phyloP scores from a whole-genome alignment of 2,113 vertebrate species.

The Hemiscyllium ocellatum region DNA sequence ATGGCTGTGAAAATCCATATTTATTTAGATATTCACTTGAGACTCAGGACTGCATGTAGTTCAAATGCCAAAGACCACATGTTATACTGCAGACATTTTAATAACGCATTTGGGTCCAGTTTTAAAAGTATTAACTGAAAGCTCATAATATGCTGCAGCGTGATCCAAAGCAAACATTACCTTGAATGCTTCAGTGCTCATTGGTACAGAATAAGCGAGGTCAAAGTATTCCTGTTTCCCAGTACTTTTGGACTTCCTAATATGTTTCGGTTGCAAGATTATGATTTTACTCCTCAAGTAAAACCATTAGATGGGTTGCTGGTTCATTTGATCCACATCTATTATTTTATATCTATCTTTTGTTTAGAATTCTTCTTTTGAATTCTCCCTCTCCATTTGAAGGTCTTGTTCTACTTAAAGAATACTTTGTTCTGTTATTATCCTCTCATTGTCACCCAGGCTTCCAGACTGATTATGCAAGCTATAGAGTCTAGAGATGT shows the following conservation, averaged over 20 bases:
- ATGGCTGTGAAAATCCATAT: no score
- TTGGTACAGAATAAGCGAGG: background rate
- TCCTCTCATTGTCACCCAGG: background rate
- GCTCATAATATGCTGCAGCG: no score
- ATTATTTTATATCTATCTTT: background rate
- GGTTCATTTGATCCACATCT: background rate
- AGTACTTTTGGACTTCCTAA: background rate
- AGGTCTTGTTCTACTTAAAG: background rate
- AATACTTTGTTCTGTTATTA: background rate
- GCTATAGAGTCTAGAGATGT: background rate
- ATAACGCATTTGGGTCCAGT: no score
- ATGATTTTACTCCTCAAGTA: background rate
- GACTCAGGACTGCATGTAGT: no score
- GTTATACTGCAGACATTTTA: no score
- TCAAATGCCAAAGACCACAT: no score
- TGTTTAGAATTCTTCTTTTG: background rate
- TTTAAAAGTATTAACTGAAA: no score
- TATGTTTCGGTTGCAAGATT: background rate
- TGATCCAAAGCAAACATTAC: background rate
- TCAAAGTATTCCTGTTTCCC: background rate
- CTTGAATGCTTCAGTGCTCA: background rate
- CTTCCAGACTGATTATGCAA: background rate
- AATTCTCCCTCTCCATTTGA: background rate
- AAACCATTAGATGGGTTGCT: background rate
- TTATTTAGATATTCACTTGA: no score